Conservation (phyloP, 2,113 vertebrate species). For the Catharus fuscescens region DNA sequence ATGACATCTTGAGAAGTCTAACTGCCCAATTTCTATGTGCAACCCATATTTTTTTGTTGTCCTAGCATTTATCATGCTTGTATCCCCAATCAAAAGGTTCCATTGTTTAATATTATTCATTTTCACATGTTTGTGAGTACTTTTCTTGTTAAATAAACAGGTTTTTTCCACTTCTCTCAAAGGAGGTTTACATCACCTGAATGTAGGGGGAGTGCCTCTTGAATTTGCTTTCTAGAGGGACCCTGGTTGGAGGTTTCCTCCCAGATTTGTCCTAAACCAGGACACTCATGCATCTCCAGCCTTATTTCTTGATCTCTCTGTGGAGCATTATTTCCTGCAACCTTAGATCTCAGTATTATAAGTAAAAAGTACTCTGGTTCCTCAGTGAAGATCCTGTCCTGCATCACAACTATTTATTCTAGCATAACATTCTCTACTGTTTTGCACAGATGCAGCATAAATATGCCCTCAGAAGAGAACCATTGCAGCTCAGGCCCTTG, state of each 20-base stretch:
- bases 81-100: fast-evolving
- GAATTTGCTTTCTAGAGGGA: neutral
- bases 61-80: neutral
- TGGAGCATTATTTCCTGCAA: neutral
- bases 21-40: neutral
- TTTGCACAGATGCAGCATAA: conserved; percentile 60
- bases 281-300: neutral
- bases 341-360: neutral
- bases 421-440: neutral
- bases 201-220: neutral
- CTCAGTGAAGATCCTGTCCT: neutral
- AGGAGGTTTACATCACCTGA: neutral
- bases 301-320: neutral
- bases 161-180: neutral
- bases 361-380: neutral
- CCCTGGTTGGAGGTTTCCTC: neutral
- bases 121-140: neutral
- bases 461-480: conserved; percentile 66
- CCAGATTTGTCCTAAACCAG: neutral
- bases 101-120: neutral
- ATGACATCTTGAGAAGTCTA: neutral
- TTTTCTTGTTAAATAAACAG: neutral
- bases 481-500: conserved; percentile 45
- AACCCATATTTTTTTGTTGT: neutral
- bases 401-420: neutral